phyloP scores from a whole-genome alignment of 2,797 vertebrate genomes.

The Pseudotriccus pelzelni region DNA sequence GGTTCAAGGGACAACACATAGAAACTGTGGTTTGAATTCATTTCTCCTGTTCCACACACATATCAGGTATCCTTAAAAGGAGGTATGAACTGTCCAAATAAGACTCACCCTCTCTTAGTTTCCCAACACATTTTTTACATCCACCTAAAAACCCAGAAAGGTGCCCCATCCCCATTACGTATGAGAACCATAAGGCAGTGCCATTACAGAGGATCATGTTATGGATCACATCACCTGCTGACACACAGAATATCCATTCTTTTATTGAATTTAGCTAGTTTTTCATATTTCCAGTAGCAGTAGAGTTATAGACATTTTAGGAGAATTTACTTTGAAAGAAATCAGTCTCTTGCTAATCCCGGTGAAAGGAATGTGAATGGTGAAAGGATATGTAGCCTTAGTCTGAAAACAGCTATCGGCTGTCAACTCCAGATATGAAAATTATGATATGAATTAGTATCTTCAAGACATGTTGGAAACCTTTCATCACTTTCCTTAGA shows the following conservation, averaged over 20 bases:
- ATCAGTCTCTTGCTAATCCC: not conserved
- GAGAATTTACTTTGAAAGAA: constrained; percentile 24
- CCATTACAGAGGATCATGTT: not conserved
- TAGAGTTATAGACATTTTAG: not conserved
- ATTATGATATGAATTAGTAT: not conserved
- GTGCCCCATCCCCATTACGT: not conserved
- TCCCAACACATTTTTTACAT: not conserved
- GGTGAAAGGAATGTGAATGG: constrained; percentile 3
- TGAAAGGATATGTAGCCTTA: not conserved
- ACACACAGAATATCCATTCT: not conserved
- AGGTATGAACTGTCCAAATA: not conserved
- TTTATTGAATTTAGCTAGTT: constrained; percentile 1
- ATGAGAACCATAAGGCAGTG: not conserved
- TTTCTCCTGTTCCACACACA: not conserved
- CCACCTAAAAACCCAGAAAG: not conserved
- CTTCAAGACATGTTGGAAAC: not conserved
- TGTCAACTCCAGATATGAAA: not conserved
- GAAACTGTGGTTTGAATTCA: not conserved
- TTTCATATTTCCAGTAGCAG: constrained; percentile 26
- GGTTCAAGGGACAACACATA: not conserved
- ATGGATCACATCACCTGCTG: not conserved
- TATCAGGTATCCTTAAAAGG: not conserved
- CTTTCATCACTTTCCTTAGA: constrained; percentile 23
- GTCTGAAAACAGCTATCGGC: not conserved
- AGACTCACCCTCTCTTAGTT: not conserved